Evolutionary conservation across 2,797 vertebrate species (phyloP).

Genomic region (Tokudaia muenninki): DNA sequence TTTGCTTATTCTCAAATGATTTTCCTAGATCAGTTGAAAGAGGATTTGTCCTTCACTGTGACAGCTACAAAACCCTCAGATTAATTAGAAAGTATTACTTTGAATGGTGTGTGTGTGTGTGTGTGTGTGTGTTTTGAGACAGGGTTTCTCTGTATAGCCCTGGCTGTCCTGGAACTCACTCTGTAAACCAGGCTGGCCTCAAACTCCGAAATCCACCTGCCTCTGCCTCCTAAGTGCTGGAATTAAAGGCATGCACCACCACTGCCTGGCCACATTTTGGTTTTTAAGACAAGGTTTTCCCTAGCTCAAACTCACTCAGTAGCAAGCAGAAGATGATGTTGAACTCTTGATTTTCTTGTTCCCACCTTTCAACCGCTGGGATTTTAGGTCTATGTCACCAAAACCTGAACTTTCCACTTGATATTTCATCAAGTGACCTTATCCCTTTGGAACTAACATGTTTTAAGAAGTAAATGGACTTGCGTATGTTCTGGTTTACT

Average conservation of each 20-base stretch:
- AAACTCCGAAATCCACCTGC: no score
- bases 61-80: neutral
- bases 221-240: no score
- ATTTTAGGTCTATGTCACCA: neutral
- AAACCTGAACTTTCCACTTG: neutral
- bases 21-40: slow-evolving; percentile 36
- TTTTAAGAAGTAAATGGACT: slow-evolving; percentile 10
- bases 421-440: neutral
- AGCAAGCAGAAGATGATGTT: neutral
- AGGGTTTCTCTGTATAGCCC: no score
- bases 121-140: neutral
- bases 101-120: neutral
- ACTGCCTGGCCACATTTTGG: neutral
- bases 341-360: neutral
- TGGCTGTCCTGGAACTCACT: no score
- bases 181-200: no score
- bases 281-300: neutral
- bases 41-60: neutral
- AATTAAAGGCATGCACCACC: no score
- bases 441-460: slow-evolving; percentile 15
- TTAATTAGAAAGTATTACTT: neutral
- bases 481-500: neutral
- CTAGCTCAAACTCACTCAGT: neutral
- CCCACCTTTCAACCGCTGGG: neutral
- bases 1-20: slow-evolving; percentile 9